phyloP scores from a whole-genome alignment of 2,113 vertebrate species.

The Edolisoma coerulescens region DNA sequence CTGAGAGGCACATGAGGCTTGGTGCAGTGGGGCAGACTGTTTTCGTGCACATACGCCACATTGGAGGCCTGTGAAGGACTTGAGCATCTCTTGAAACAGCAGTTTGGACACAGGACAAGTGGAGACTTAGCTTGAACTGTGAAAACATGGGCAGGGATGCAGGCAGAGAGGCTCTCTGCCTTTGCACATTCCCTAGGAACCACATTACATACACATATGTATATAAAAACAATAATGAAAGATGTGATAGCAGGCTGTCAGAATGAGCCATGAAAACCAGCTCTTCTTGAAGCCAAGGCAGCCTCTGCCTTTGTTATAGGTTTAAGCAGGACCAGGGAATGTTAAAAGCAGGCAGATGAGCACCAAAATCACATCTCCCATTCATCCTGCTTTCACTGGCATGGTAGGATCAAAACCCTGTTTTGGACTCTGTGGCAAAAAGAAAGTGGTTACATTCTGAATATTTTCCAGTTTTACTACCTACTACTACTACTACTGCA shows the following conservation, averaged over 20 bases:
- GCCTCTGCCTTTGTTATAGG: not conserved
- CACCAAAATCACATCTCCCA: not conserved
- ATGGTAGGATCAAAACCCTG: not conserved
- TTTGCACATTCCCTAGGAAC: not conserved
- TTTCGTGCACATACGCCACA: not conserved
- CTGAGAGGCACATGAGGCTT: not conserved
- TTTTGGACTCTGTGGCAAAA: not conserved
- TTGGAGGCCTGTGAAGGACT: not conserved
- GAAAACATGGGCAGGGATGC: not conserved
- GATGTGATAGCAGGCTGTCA: rapidly evolving
- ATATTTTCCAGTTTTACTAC: not conserved
- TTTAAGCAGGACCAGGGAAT: not conserved
- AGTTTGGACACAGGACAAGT: not conserved
- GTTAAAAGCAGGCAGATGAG: not conserved
- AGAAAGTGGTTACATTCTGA: rapidly evolving
- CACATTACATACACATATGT: not conserved
- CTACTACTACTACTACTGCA: not conserved
- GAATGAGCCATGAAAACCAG: not conserved
- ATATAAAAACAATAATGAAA: not conserved
- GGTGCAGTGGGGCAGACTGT: not conserved
- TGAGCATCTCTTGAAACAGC: not conserved
- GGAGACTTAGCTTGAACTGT: not conserved
- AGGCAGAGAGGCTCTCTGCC: not conserved
- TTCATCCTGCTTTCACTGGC: not conserved
- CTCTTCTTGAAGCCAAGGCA: not conserved